phyloP scores from a whole-genome alignment of 1,140 invertebrate species.

The Oryctes rhinoceros region DNA sequence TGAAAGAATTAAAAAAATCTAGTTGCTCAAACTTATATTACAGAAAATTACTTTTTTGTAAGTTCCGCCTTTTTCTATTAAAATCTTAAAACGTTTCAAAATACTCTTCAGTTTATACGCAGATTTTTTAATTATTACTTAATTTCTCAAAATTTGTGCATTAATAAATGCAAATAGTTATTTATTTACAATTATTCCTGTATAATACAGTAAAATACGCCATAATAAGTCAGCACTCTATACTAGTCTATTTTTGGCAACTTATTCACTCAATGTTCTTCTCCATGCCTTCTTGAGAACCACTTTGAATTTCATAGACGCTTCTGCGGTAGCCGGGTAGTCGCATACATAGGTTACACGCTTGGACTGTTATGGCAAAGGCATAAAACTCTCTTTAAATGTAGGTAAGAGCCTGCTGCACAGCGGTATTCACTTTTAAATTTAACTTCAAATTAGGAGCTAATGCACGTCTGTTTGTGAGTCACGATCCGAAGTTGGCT shows the following conservation, averaged over 20 bases:
- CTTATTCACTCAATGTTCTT: not conserved
- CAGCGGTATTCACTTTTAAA: constrained; percentile 36
- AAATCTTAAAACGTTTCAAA: too few relatives aligned
- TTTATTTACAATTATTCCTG: too few relatives aligned
- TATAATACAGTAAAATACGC: too few relatives aligned
- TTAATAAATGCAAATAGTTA: too few relatives aligned
- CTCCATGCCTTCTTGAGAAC: not conserved
- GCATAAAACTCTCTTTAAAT: constrained; percentile 39
- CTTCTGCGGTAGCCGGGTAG: not conserved
- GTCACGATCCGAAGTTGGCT: constrained; percentile 14
- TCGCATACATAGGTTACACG: not conserved
- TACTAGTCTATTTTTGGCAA: not conserved
- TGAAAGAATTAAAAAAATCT: too few relatives aligned
- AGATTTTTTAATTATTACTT: too few relatives aligned
- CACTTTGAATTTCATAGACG: constrained; percentile 27
- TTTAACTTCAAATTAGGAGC: constrained; percentile 39
- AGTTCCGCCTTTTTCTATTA: too few relatives aligned
- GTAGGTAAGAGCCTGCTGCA: constrained; percentile 35
- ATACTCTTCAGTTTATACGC: too few relatives aligned
- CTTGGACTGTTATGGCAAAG: constrained; percentile 23
- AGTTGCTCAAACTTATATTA: too few relatives aligned
- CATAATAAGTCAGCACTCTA: too few relatives aligned
- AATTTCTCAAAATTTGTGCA: too few relatives aligned
- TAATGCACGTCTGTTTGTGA: constrained; percentile 36
- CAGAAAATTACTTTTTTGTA: too few relatives aligned